Percentiles rank a stretch among this genome's conserved stretches.
phyloP scores from a whole-genome alignment of 1,140 invertebrate genomes.

The Drosophila gunungcola region DNA sequence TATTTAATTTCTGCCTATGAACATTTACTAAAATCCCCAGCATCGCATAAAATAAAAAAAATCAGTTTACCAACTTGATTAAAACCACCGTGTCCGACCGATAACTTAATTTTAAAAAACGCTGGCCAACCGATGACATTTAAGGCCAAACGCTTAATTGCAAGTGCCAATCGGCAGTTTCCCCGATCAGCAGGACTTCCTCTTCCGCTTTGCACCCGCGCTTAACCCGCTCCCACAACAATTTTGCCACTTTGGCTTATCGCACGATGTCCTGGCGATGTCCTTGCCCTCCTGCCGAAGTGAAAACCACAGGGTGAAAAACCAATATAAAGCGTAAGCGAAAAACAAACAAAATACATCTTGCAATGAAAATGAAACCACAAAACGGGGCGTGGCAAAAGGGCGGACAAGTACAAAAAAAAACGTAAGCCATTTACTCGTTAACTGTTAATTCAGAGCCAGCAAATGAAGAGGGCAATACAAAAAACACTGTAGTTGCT shows the following conservation, averaged over 20 bases:
- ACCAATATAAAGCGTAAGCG: conserved; percentile 19
- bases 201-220: not conserved
- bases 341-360: conserved; percentile 52
- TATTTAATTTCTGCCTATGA: too few relatives aligned
- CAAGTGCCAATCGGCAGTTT: conserved; percentile 67
- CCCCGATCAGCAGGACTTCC: conserved; percentile 11
- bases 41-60: not conserved
- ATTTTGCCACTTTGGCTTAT: conserved; percentile 45
- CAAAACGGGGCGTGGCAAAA: conserved; percentile 10
- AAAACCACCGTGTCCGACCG: not conserved
- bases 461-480: not conserved
- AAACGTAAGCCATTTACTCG: conserved; percentile 58
- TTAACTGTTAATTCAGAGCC: conserved; percentile 48
- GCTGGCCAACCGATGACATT: conserved; percentile 52
- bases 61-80: not conserved
- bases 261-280: conserved; percentile 24
- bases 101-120: conserved; percentile 34
- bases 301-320: conserved; percentile 26
- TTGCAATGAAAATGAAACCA: conserved; percentile 61
- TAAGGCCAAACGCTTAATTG: conserved; percentile 68
- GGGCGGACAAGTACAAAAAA: not conserved
- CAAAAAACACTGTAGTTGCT: not conserved
- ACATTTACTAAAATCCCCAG: too few relatives aligned
- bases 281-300: conserved; percentile 17
- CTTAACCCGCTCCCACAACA: not conserved